Base-by-base conservation (phyloP, 2,888 invertebrate species). In the Agrilus mali region DNA sequence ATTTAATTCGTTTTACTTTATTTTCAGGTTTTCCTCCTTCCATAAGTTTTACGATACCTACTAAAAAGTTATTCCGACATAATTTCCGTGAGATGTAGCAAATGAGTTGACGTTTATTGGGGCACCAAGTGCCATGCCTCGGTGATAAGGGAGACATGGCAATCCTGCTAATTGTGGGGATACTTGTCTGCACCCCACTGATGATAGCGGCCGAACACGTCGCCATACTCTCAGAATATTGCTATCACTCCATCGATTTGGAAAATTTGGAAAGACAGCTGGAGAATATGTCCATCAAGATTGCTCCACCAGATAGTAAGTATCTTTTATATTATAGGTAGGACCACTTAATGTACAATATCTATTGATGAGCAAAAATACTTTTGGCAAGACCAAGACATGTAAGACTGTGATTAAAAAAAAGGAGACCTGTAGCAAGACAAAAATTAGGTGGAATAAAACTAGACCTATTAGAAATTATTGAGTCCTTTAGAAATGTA, bases 241-340 rank as follows among this genome's bases (percentile, higher is more conserved):
- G 61, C 37, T 64, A 64, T 48, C 74, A 60, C 50, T 77, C 65
- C n/a, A 72, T 74, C 2, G 77, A 77, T 1, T 75, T 78, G 1
- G 77, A 73, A 34, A 77, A 65, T 34, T 75, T 79, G 14, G 76
- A 77, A 56, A 75, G 78, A 46, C 72, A 70, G 52, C 73, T 78
- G 61, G 73, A 75, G 56, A 77, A 71, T 50, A 73, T 69, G 48
- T 72, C 69, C 0, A 65, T 70, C 15, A 69, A 66, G 44, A 60
- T 63, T 42, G 55, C 59, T 37, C 55, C 59, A 4, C 54, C 54
- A 17, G 65, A 68, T 41, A 69, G 69, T 59, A 56, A 58, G 61
- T 66, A 27, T 10, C 10, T 10, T 27, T 27, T 27, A 27, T 27
- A 10, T 7, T 22, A n/a, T n/a, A n/a, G n/a, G n/a, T n/a, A n/a